Base-by-base conservation (phyloP, 2,113 vertebrate species). In the Colinus virginianus region DNA sequence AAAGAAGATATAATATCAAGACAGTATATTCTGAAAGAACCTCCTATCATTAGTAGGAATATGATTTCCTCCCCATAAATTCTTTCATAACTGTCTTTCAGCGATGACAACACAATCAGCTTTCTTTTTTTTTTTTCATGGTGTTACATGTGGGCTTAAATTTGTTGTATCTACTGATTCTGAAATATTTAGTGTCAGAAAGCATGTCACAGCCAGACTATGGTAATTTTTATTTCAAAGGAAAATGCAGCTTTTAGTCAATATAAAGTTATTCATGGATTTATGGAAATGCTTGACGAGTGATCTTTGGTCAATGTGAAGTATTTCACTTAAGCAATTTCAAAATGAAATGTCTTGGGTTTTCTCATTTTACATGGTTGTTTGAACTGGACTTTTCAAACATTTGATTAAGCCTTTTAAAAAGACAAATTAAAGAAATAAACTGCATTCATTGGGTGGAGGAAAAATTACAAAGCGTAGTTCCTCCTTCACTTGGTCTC, bases 1-100 rank as follows among this genome's bases (percentile, higher is more conserved):
- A 88, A 94, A 68, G 87, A 80, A 85, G 68, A 88, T 78, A 78
- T 80, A 92, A 78, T 36, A 87, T 85, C 78, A 84, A 63, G 86
- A 63, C 38, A 34, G 64, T 21, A 68, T 53, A 86, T 61, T 85
- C 76, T 75, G 83, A 87, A 85, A 83, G 56, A 78, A 48, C 8
- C 22, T 79, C 26, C 16, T 51, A 23, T 59, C 2, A 0, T 64
- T 74, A 56, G 46, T 18, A 55, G n/a, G 67, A 82, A 69, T 26
- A 59, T 70, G 64, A 51, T 66, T 88, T 91, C 87, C 49, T 76
- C n/a, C 69, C 38, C 19, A 11, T 38, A 85, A 78, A 9, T 43
- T 53, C n/a, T 88, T 84, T 81, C 40, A 53, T 26, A 75, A 19
- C 9, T 76, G 76, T 13, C 58, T 92, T 94, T 88, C 67, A 88